Evolutionary conservation across 2,888 invertebrate genomes (phyloP), one percentile per base, ranked within the genome.

Genomic region (Leptarthrus brevirostris): DNA sequence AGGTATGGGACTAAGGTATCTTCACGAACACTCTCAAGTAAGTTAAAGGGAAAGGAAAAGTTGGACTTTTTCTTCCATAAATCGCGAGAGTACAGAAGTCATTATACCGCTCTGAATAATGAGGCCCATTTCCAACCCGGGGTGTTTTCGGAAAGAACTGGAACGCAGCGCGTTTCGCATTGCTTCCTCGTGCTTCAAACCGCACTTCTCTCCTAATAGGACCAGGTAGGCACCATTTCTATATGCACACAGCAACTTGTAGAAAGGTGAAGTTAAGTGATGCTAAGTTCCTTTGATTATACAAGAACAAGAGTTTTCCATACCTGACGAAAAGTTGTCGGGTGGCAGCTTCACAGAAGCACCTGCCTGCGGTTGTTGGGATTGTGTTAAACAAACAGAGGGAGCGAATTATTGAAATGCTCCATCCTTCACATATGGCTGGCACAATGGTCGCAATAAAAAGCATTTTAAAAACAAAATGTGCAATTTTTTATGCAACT

Each of bases 201-300:
- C 30, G 36, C 26, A 26, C 20, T 36, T 12, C 6, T n/a, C n/a
- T n/a, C n/a, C n/a, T n/a, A n/a, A 22, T 18, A 22, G 22, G 36
- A 61, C 40, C 61, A 36, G 40, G 61, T 61, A 40, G 40, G 40
- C 22, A 40, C 36, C 34, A 18, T 18, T 14, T 18, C 3, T 34
- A 14, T 34, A 58, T 40, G 47, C 47, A 64, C 22, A 64, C 44
- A 22, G 44, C 47, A 64, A 44, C 64, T 64, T 64, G 47, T 64
- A 44, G 44, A 64, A 64, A 64, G 64, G 64, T 64, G 64, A 47
- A 64, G 61, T 47, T 64, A 64, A 64, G 64, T 64, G 64, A 64
- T 64, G 47, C 61, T 61, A 61, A 61, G 61, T 61, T 61, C 36
- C 64, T 64, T 44, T 64, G 40, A 40, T 22, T 47, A 26, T 44